These are phyloP conservation scores for Otus sunia DNA, from an alignment of 2,113 vertebrate genomes.

Conservation along the genomic window DNA sequence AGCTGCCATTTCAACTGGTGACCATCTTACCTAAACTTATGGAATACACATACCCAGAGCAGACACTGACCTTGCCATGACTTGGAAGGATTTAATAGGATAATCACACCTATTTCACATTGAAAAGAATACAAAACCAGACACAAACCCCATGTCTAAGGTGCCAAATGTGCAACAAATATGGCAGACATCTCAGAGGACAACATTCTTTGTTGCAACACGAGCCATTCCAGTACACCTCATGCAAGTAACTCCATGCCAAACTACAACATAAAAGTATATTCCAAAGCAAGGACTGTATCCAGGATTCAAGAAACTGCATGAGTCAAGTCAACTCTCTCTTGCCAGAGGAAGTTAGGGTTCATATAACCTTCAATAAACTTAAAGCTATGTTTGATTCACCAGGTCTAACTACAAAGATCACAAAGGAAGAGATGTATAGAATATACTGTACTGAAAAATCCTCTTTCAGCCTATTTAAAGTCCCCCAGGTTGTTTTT, in stretches of 20 bases:
- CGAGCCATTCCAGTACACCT: not conserved
- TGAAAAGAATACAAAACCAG: not conserved
- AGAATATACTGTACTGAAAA: not conserved
- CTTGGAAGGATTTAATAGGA: not conserved
- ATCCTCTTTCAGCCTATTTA: not conserved
- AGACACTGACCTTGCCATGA: not conserved
- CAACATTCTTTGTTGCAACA: not conserved
- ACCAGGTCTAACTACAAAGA: not conserved
- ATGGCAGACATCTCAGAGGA: not conserved
- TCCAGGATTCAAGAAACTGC: not conserved
- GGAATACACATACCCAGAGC: not conserved
- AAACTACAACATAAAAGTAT: not conserved
- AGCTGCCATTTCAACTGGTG: not conserved
- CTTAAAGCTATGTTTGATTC: not conserved
- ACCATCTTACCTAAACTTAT: not conserved
- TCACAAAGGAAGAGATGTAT: rapidly evolving
- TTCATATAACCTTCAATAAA: not conserved
- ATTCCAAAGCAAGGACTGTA: not conserved
- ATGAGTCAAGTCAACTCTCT: not conserved
- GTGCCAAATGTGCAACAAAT: not conserved
- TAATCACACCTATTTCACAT: not conserved
- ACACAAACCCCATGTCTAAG: not conserved
- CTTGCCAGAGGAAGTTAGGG: not conserved
- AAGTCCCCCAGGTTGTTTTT: not conserved
- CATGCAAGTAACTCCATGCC: not conserved